phyloP scores from a whole-genome alignment of 2,888 invertebrate species.

The Apotomis turbidana region DNA sequence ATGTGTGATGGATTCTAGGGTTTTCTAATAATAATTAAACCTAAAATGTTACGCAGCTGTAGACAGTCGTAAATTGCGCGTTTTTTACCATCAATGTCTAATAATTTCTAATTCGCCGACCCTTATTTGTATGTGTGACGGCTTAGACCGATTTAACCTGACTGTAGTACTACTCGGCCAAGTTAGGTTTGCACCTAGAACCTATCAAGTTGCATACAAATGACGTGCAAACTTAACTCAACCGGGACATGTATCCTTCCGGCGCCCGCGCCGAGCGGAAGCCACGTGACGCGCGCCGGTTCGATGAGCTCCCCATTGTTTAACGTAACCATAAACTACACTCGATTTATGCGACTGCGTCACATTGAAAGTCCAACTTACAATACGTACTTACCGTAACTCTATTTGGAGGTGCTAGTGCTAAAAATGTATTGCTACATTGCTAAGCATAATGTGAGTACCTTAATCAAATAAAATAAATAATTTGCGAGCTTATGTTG shows the following conservation, averaged over 20 bases:
- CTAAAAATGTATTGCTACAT: background rate
- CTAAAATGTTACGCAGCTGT: too few species aligned
- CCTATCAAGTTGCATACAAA: background rate
- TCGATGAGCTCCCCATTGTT: conserved; percentile 68
- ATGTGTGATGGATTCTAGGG: too few species aligned
- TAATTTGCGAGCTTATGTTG: too few species aligned
- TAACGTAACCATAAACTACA: conserved; percentile 60
- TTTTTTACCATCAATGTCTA: background rate
- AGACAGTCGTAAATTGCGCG: too few species aligned
- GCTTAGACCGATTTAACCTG: conserved; percentile 9
- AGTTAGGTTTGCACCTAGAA: background rate
- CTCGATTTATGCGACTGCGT: conserved; percentile 38
- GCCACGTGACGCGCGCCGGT: conserved; percentile 50
- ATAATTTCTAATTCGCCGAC: background rate
- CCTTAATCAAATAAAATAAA: too few species aligned
- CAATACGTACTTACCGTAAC: conserved; percentile 6
- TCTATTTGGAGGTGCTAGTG: background rate
- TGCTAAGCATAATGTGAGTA: background rate
- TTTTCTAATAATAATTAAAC: too few species aligned
- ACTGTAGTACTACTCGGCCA: background rate
- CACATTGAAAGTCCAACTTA: conserved; percentile 1
- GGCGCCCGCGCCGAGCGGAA: conserved; percentile 42
- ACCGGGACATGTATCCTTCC: conserved; percentile 38
- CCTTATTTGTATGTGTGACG: conserved; percentile 27
- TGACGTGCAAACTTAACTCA: background rate